Evolutionary conservation across 2,797 vertebrate genomes (phyloP), one percentile per base, ranked within the genome.

Genomic region (Silurus aristotelis): DNA sequence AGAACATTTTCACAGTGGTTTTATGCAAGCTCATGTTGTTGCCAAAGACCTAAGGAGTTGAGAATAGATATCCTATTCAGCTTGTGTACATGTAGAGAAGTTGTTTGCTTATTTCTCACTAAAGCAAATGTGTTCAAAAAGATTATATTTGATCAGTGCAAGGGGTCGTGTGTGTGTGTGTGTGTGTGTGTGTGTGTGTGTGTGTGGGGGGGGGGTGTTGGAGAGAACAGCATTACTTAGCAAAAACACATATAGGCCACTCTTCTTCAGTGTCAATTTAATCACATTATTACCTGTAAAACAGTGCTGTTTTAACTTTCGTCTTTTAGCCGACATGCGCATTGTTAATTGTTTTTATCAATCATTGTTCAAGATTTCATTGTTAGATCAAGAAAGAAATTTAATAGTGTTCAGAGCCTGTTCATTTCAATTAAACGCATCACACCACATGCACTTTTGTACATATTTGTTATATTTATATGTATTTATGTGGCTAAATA

Each of bases 41-140:
- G 72, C 72, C 27, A 67, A 27, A 67, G 48, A 22, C 72, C 48
- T 17, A 83, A 76, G 52, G 82, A 61, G 25, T 43, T 43, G 48
- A 84, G 82, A 67, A 56, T 15, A 38, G 46, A 84, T 77, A 6
- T n/a, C 25, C 8, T 20, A 43, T 2, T 66, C 72, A 75, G 22
- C 14, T 27, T 75, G n/a, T 15, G n/a, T 56, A 17, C 14, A 75
- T 75, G 72, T 27, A 9, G 2, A 75, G 72, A 27, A 3, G 6
- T 15, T 27, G 72, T 2, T 73, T 61, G 31, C 56, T 72, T 83
- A 17, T 83, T 75, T 38, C 9, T 52, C 43, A 64, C 46, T 73
- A 22, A 73, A 15, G n/a, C 52, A 56, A 52, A 15, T 76, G 25
- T 31, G 52, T 76, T 7, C 7, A 56, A 56, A 6, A 1, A 27